phyloP scores from a whole-genome alignment of 92 coral and sea anemone genomes.

The Heliopora coerulea region DNA sequence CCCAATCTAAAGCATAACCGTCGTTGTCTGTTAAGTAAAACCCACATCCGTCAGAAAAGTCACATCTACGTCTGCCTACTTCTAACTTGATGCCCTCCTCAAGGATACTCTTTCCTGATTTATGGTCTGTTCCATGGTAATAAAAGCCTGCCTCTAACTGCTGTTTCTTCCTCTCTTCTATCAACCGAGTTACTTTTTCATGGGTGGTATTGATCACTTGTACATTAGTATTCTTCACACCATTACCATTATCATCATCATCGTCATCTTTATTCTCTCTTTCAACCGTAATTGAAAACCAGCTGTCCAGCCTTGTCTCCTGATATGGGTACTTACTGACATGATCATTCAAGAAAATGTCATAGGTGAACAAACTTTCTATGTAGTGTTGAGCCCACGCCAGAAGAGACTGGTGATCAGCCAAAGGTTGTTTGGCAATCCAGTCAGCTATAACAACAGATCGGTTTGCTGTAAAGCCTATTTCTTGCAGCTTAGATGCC shows the following conservation, averaged over 20 bases:
- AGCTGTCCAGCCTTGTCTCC: slow-evolving; percentile 21
- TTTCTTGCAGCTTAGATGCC: slow-evolving; percentile 9
- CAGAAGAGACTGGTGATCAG: slow-evolving; percentile 16
- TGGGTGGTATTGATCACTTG: slow-evolving; percentile 26
- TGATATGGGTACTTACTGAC: slow-evolving; percentile 36
- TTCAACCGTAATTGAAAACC: slow-evolving; percentile 29
- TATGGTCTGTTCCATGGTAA: slow-evolving; percentile 52
- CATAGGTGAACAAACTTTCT: slow-evolving; percentile 20
- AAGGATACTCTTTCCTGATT: slow-evolving; percentile 17
- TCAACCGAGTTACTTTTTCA: neutral
- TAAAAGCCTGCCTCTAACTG: neutral
- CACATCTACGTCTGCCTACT: slow-evolving; percentile 6
- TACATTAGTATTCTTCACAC: neutral
- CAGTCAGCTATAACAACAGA: slow-evolving; percentile 11
- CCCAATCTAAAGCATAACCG: slow-evolving; percentile 28
- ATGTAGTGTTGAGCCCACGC: slow-evolving; percentile 26
- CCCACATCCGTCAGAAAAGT: slow-evolving; percentile 39
- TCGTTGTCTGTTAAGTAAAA: slow-evolving; percentile 24
- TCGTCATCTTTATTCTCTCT: slow-evolving; percentile 4
- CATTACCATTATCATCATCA: neutral
- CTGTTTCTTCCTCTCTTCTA: neutral
- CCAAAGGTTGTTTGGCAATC: slow-evolving; percentile 19
- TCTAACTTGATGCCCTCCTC: slow-evolving; percentile 33
- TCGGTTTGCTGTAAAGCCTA: slow-evolving; percentile 35
- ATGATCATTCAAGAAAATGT: slow-evolving; percentile 14